A percentile compares a stretch with the other conserved stretches of the same genome.
Conservation (phyloP, 2,113 vertebrate genomes). For the Gadus chalcogrammus region DNA sequence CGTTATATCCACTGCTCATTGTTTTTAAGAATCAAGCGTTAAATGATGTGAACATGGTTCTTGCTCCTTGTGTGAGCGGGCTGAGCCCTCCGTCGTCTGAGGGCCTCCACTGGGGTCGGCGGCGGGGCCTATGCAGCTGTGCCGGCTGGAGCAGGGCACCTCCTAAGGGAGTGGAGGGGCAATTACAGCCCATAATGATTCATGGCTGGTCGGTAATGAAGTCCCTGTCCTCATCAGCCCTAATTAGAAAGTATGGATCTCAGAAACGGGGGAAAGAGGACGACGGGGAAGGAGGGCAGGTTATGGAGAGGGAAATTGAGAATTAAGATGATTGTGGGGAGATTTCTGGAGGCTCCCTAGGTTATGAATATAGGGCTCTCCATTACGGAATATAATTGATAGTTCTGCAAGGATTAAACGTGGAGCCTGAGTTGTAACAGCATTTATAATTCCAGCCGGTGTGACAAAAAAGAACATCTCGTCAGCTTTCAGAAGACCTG, state of each 20-base stretch:
- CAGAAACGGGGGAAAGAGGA: slow-evolving; percentile 7
- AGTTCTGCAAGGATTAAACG: slow-evolving; percentile 72
- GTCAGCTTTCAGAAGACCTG: slow-evolving; percentile 23
- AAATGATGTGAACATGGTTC: too few relatives aligned
- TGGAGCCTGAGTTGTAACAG: slow-evolving; percentile 29
- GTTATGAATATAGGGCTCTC: slow-evolving; percentile 52
- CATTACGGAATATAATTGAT: slow-evolving; percentile 83
- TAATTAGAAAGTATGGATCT: slow-evolving; percentile 69
- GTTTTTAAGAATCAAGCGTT: too few relatives aligned
- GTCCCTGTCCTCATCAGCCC: slow-evolving; percentile 66
- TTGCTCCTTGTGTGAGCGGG: too few relatives aligned
- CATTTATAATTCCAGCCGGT: slow-evolving; percentile 47
- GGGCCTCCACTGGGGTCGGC: slow-evolving; percentile 44
- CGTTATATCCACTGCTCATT: neutral
- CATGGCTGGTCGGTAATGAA: slow-evolving; percentile 67
- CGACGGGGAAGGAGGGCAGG: slow-evolving; percentile 25
- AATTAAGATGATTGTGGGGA: slow-evolving; percentile 67
- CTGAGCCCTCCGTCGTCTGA: slow-evolving; percentile 28
- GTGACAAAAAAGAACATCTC: slow-evolving; percentile 31
- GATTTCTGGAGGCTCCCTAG: slow-evolving; percentile 50
- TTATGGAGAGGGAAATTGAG: slow-evolving; percentile 32
- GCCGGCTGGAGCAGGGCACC: slow-evolving; percentile 68
- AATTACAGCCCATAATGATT: slow-evolving; percentile 77
- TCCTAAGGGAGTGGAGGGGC: slow-evolving; percentile 72
- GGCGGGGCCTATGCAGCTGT: slow-evolving; percentile 50